Percentiles rank a stretch among this genome's conserved stretches.
phyloP scores from a whole-genome alignment of 1,140 invertebrate genomes.

The Protaetia brevitarsis region DNA sequence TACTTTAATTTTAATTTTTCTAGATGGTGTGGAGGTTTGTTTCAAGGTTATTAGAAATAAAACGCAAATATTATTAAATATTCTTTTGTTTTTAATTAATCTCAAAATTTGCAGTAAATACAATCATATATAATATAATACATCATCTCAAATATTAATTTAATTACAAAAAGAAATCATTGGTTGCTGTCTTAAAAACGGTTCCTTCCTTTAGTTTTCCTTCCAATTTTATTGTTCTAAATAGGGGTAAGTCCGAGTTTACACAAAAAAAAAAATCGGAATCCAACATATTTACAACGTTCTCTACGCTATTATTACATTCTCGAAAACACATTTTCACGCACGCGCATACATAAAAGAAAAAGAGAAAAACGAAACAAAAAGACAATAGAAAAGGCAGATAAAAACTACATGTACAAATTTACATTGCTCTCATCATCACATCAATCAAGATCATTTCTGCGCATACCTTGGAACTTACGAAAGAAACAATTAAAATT shows the following conservation, averaged over 20 bases:
- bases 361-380: neutral
- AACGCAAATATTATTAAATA: neutral
- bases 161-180: conserved; percentile 11
- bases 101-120: conserved; percentile 13
- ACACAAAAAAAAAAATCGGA: neutral
- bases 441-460: neutral
- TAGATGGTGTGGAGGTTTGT: no score
- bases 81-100: neutral
- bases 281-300: conserved; percentile 7
- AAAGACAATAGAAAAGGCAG: neutral
- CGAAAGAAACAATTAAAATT: neutral
- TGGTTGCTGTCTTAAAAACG: conserved; percentile 5
- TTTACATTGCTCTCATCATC: neutral
- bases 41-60: no score
- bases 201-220: no score
- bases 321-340: neutral
- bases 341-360: neutral
- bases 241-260: neutral
- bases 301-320: no score
- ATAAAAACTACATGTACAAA: conserved; percentile 16
- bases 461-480: conserved; percentile 1
- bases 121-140: conserved; percentile 6
- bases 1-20: no score
- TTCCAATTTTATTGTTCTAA: no score
- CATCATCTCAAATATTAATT: conserved; percentile 19